Evolutionary conservation across 1,140 invertebrate species (phyloP), one percentile per base, ranked within the genome.

Genomic region (Trissolcus basalis): DNA sequence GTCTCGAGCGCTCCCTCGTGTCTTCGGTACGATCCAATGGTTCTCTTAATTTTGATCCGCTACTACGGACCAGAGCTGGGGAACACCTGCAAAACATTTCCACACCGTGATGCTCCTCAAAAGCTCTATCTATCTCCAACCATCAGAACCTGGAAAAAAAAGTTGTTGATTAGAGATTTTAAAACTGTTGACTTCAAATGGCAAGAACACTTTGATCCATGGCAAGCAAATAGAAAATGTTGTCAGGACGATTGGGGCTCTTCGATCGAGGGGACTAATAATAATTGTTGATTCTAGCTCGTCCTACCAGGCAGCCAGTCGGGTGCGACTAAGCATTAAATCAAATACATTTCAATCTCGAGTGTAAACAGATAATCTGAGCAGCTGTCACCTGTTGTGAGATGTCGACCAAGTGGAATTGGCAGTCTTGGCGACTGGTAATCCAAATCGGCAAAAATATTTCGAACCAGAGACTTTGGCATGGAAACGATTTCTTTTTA

Each of bases 261-360:
- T n/a, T 49, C 27, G 47, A 60, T 64, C 49, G 47, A 53, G 68
- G 74, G 74, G 47, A 41, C 51, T 59, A n/a, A 39, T 39, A 63
- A 68, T 71, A 77, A 77, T 60, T 77, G 74, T 72, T 77, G 68
- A 72, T 72, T 58, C 61, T 72, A 44, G 49, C 67, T 47, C 54
- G 43, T 72, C 68, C 59, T 53, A 67, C 72, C 60, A 51, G 58
- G 53, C 68, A 64, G 72, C 63, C 75, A 76, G 65, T 76, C 78
- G 72, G 74, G 73, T 80, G 80, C 80, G 79, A 83, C 77, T 85
- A 83, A 85, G 85, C 80, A 81, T 80, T 83, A 80, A 77, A 83
- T 78, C 84, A 86, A 85, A 86, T 82, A 85, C 67, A 67, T 80
- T 84, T 84, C 83, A 85, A 85, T 85, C 83, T 80, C 44, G 10